Evolutionary conservation across 2,113 vertebrate species (phyloP), one percentile per base, ranked within the genome.

Genomic region (Plestiodon gilberti): DNA sequence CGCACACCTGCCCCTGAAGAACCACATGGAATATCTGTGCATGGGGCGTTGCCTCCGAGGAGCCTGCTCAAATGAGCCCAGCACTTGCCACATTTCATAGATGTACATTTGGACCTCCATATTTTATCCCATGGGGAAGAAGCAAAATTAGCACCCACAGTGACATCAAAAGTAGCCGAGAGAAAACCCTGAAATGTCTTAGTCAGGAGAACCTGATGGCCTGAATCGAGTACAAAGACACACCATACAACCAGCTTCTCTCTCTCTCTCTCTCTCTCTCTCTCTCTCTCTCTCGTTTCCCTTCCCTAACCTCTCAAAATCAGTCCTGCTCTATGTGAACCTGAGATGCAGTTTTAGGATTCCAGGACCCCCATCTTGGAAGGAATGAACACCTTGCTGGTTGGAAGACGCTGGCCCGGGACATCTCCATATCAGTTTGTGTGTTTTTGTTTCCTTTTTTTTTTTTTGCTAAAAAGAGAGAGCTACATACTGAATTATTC

Each of bases 391-490:
- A 67, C 64, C 76, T 40, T 77, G 67, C 67, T 65, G 67, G 57
- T 73, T 88, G 87, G 87, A 88, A 88, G 87, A 84, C 82, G 25
- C 38, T 64, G 71, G 22, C 78, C n/a, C 17, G 2, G 35, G 33
- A 67, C 23, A 18, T 81, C 59, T 64, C 78, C 57, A 18, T 28
- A 17, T 74, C 57, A n/a, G 11, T 65, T 15, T 71, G 17, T 64
- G 76, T 38, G 48, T 59, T 28, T 59, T 28, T 59, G 15, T 2
- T 6, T 61, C 13, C 8, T 0, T 35, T 9, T 23, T n/a, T 14
- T 55, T 57, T 64, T 85, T 80, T 86, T 80, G 77, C 78, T 74
- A 86, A 81, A 64, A 81, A 86, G 67, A 28, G 28, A 73, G 67
- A 64, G 22, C 67, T 62, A 55, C 78, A 38, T 22, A 6, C 43